A percentile compares a stretch with the other conserved stretches of the same genome.
Conservation (phyloP, 2,888 invertebrate genomes). For the Drosophila dives region DNA sequence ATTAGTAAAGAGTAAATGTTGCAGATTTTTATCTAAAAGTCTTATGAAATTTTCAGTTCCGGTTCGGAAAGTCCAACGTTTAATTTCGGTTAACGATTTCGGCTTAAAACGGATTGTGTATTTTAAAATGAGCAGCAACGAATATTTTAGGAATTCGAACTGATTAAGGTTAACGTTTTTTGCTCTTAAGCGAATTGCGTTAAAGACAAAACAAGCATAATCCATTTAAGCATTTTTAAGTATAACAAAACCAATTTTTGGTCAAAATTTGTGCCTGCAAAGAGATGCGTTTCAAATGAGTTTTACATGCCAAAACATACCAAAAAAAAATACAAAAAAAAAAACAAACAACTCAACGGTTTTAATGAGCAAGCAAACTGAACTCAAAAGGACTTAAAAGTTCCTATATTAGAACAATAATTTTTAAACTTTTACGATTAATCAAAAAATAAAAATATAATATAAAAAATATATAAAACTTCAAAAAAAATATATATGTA, state of each 20-base stretch:
- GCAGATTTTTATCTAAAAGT: neutral
- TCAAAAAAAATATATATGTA: constrained; percentile 7
- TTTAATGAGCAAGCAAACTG: constrained; percentile 57
- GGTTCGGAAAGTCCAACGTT: neutral
- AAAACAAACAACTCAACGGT: constrained; percentile 40
- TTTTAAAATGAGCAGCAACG: neutral
- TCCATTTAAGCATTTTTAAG: neutral
- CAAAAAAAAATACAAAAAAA: neutral
- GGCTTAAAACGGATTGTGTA: no score
- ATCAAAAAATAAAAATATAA: constrained; percentile 22
- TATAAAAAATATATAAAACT: constrained; percentile 8
- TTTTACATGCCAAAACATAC: constrained; percentile 3
- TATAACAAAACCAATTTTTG: neutral
- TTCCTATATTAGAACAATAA: constrained; percentile 77
- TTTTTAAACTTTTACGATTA: constrained; percentile 66
- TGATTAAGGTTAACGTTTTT: neutral
- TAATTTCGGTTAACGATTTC: neutral
- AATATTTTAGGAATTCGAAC: neutral
- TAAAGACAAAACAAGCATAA: neutral
- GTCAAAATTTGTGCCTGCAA: neutral
- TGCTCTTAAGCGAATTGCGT: neutral
- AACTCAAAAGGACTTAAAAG: constrained; percentile 57
- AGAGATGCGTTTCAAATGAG: neutral
- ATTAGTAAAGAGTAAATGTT: neutral
- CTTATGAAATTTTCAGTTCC: neutral